phyloP scores from a whole-genome alignment of 1,140 invertebrate genomes.

The Laupala kohalensis region DNA sequence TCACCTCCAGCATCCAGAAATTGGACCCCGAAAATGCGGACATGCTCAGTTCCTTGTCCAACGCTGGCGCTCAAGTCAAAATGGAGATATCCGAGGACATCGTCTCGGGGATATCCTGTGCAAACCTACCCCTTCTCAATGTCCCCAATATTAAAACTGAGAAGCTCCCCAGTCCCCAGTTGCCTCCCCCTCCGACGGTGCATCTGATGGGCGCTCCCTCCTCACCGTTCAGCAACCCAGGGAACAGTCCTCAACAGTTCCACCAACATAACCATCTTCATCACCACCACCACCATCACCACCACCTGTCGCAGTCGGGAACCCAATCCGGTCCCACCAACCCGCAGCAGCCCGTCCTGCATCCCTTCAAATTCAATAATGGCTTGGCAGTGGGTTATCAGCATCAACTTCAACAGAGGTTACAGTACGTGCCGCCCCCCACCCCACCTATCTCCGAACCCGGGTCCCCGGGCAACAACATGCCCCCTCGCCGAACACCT shows the following conservation, averaged over 20 bases:
- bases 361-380: conserved; percentile 21
- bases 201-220: conserved; percentile 31
- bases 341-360: conserved; percentile 25
- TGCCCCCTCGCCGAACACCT: conserved; percentile 35
- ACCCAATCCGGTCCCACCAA: conserved; percentile 16
- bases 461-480: conserved; percentile 48
- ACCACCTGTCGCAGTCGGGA: not conserved
- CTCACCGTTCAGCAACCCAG: conserved; percentile 23
- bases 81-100: conserved; percentile 54
- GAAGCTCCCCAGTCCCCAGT: conserved; percentile 21
- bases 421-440: conserved; percentile 64
- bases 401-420: conserved; percentile 22
- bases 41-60: conserved; percentile 46
- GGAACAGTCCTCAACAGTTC: not conserved
- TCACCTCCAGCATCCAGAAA: conserved; percentile 74
- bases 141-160: conserved; percentile 47
- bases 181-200: conserved; percentile 28
- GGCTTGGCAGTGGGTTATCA: conserved; percentile 13
- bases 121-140: conserved; percentile 21
- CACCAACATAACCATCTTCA: not conserved
- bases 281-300: not conserved
- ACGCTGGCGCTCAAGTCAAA: conserved; percentile 43
- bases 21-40: conserved; percentile 79
- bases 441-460: conserved; percentile 73
- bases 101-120: not conserved